Percentiles rank a stretch among this genome's conserved stretches.
Conservation (phyloP, 2,888 invertebrate genomes). For the Selenia dentaria region DNA sequence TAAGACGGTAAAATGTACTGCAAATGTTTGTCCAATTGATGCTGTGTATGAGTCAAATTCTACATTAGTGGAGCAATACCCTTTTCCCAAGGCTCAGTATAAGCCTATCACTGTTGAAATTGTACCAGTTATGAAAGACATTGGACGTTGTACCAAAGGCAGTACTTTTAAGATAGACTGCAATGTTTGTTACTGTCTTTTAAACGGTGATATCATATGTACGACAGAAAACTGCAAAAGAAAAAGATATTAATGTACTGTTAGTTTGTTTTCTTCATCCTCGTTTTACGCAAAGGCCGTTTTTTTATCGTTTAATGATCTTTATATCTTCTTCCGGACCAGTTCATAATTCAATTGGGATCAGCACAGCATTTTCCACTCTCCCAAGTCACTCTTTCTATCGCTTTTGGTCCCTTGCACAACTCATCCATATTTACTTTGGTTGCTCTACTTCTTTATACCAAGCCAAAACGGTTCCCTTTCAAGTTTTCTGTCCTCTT, state of each 20-base stretch:
- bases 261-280: neutral
- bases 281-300: too few relatives aligned
- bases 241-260: neutral
- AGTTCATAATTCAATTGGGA: too few relatives aligned
- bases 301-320: too few relatives aligned
- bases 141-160: constrained; percentile 51
- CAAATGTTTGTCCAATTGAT: constrained; percentile 36
- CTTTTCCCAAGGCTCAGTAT: neutral
- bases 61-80: neutral
- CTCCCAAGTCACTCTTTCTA: too few relatives aligned
- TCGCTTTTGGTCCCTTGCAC: too few relatives aligned
- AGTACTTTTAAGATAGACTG: constrained; percentile 61
- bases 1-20: constrained; percentile 52
- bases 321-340: too few relatives aligned
- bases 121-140: constrained; percentile 51
- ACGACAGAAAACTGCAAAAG: constrained; percentile 53
- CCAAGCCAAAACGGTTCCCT: too few relatives aligned
- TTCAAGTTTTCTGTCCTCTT: too few relatives aligned
- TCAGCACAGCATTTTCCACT: too few relatives aligned
- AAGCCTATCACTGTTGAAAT: constrained; percentile 48
- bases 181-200: constrained; percentile 64
- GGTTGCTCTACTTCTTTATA: too few relatives aligned
- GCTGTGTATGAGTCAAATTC: constrained; percentile 18
- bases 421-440: too few relatives aligned
- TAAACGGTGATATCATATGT: constrained; percentile 66